phyloP scores from a whole-genome alignment of 1,140 invertebrate genomes.

The Ditylenchus dipsaci region DNA sequence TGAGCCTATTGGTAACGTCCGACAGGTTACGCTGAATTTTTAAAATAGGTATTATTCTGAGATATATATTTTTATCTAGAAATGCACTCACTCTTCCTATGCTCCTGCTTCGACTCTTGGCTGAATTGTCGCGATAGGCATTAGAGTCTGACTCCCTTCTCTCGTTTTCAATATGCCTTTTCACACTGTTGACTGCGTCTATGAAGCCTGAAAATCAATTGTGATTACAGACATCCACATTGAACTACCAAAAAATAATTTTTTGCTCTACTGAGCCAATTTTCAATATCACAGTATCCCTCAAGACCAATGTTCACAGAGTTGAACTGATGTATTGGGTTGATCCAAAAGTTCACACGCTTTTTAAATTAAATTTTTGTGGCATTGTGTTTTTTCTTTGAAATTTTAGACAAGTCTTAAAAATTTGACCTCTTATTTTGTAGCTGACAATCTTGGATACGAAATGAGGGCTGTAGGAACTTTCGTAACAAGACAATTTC shows the following conservation, averaged over 20 bases:
- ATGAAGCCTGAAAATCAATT: constrained; percentile 37
- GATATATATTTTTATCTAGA: neutral
- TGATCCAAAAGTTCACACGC: too few species aligned
- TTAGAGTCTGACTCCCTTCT: neutral
- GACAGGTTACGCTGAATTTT: neutral
- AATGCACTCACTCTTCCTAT: neutral
- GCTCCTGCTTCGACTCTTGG: constrained; percentile 7
- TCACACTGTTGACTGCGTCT: constrained; percentile 47
- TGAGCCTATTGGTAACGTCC: neutral
- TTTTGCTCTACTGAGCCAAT: neutral
- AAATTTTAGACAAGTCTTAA: too few species aligned
- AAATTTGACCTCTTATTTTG: too few species aligned
- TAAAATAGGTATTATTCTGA: neutral
- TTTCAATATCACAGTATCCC: too few species aligned
- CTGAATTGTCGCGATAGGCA: neutral
- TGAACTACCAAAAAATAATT: constrained; percentile 10
- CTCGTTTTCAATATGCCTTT: constrained; percentile 51
- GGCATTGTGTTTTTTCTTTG: too few species aligned
- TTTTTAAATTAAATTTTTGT: too few species aligned
- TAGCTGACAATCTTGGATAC: too few species aligned
- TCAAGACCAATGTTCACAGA: too few species aligned
- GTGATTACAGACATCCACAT: neutral
- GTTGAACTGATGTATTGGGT: too few species aligned
- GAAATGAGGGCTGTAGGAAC: too few species aligned
- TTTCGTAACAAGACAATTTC: too few species aligned